phyloP scores from a whole-genome alignment of 2,797 vertebrate genomes.

The Tragopan temminckii region DNA sequence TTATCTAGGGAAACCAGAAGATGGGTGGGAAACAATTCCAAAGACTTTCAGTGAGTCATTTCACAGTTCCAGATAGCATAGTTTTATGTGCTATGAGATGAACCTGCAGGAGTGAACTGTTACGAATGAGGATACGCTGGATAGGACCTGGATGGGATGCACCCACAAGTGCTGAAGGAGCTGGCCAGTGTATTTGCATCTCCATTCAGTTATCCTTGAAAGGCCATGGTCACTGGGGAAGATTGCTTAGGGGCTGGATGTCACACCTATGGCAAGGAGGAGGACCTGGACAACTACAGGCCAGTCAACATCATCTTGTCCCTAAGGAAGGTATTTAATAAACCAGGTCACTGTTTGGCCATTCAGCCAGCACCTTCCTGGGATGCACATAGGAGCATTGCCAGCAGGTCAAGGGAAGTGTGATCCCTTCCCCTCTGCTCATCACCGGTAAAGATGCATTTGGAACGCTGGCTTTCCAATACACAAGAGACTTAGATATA shows the following conservation, averaged over 20 bases:
- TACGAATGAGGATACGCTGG: not conserved
- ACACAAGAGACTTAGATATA: too few relatives aligned
- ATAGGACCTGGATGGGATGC: not conserved
- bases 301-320: not conserved
- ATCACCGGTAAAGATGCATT: not conserved
- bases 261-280: not conserved
- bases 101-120: not conserved
- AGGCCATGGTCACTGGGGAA: not conserved
- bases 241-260: accelerated
- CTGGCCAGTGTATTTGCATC: not conserved
- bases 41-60: not conserved
- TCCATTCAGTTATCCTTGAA: not conserved
- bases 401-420: not conserved
- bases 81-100: not conserved
- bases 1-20: not conserved
- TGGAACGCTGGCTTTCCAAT: not conserved
- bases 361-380: not conserved
- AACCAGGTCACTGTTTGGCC: not conserved
- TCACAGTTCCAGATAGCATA: not conserved
- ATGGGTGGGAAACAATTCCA: not conserved
- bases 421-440: not conserved
- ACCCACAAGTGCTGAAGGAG: too few relatives aligned
- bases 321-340: not conserved
- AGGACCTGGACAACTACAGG: too few relatives aligned
- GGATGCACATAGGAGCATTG: not conserved